Conservation (phyloP, 2,113 vertebrate genomes). For the Colaptes auratus region DNA sequence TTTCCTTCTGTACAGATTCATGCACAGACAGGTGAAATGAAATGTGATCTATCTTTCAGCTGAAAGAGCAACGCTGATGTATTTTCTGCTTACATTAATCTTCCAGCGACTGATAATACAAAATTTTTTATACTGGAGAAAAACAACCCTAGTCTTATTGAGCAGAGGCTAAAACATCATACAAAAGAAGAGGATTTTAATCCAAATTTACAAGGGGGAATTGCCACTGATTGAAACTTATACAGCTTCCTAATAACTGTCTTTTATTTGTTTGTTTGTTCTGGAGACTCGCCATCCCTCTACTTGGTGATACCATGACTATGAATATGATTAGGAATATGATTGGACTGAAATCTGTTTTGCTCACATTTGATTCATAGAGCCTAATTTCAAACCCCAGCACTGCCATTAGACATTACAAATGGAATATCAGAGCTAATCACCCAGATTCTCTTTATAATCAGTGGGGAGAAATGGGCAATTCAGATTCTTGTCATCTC, state of each 20-base stretch:
- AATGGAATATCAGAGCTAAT: not conserved
- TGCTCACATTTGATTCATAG: not conserved
- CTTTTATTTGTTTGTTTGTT: not conserved
- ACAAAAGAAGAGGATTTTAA: not conserved
- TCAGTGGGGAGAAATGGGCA: not conserved
- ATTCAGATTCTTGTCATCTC: not conserved
- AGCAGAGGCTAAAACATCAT: not conserved
- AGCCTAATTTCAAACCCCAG: not conserved
- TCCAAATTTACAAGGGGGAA: not conserved
- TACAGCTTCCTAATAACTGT: not conserved
- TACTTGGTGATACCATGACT: not conserved
- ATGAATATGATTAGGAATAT: not conserved
- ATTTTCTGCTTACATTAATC: not conserved
- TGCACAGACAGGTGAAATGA: not conserved
- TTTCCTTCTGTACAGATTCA: not conserved
- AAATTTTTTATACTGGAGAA: not conserved
- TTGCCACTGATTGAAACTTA: not conserved
- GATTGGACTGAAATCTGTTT: not conserved
- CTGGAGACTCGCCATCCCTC: not conserved
- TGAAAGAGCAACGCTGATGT: not conserved
- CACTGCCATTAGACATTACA: not conserved
- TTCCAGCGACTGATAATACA: constrained; percentile 1
- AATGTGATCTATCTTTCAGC: not conserved
- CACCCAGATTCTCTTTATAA: not conserved
- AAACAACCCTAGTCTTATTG: not conserved